Base-by-base conservation (phyloP, 2,113 vertebrate species). In the Ophthalmolycus amberensis region DNA sequence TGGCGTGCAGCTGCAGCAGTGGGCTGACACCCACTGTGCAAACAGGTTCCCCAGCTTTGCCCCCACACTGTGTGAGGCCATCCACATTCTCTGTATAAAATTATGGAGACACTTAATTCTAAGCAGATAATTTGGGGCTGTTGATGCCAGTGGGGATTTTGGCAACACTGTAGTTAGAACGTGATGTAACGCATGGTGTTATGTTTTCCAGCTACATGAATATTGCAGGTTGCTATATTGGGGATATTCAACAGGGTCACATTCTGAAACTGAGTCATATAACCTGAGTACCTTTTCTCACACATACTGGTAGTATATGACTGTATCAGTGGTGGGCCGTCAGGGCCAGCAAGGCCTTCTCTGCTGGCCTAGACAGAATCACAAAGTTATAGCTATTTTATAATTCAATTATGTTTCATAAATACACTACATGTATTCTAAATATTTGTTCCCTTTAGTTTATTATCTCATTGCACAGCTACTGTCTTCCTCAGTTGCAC, bases 141-240 rank as follows among this genome's bases (percentile, higher is more conserved):
- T 46, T 78, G 69, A 63, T 65, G 80, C 74, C 73, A 14, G 59
- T 3, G 74, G 80, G 73, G 64, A 15, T 37, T 59, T 48, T 73
- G 70, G 78, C 69, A 56, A 56, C 9, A 20, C 12, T 44, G 10
- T 18, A 71, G 65, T 76, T 22, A 56, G 67, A 71, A 46, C 22
- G 58, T 65, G 38, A 77, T 77, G 40, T 42, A 27, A 71, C 7
- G 7, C 56, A 22, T 9, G 48, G 59, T 71, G 67, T 79, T 34
- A 52, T 62, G 56, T 15, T 59, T 29, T 59, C 56, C 27, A 59
- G 27, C 56, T 29, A 29, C 27, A 59, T 29, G 27, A 59, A 29
- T 59, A 59, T 59, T 15, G 25, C 56, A 27, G 56, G 56, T 59
- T 56, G 52, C 22, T 56, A 25, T 25, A 56, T 56, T 56, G 22